These are phyloP conservation scores for Cyanoderma ruficeps DNA, from an alignment of 2,113 vertebrate genomes.

Conservation along the genomic window DNA sequence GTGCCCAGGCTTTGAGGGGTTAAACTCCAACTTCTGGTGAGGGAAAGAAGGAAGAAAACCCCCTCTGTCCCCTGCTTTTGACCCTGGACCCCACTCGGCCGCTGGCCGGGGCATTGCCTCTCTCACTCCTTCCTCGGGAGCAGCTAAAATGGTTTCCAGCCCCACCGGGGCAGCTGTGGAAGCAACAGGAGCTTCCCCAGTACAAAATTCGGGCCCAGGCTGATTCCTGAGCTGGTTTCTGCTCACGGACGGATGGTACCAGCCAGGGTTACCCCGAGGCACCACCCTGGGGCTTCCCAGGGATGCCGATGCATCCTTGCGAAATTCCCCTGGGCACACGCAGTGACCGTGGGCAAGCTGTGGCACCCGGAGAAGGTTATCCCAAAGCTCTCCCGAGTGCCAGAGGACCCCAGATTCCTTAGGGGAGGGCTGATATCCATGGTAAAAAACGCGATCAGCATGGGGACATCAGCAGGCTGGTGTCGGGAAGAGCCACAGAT, in stretches of 20 bases:
- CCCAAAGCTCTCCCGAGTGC: neutral
- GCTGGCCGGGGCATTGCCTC: neutral
- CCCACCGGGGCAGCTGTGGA: neutral
- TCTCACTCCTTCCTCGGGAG: neutral
- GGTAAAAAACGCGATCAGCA: neutral
- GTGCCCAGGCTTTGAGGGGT: neutral
- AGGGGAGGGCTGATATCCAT: rapidly evolving
- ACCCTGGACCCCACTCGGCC: neutral
- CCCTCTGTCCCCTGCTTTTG: neutral
- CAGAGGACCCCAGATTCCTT: neutral
- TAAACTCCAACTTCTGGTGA: neutral
- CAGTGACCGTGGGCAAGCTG: neutral
- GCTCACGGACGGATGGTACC: neutral
- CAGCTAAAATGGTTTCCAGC: neutral
- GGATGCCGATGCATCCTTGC: neutral
- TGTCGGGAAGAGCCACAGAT: neutral
- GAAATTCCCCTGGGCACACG: neutral
- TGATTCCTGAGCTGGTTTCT: neutral
- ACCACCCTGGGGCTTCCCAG: neutral
- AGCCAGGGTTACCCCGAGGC: neutral
- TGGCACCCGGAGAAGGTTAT: neutral
- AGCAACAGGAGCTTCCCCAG: neutral
- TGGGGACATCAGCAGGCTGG: neutral
- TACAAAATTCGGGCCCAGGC: neutral
- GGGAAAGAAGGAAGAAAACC: neutral